Percentiles rank a stretch among this genome's conserved stretches.
Conservation (phyloP, 2,797 vertebrate species). For the Urophycis tenuis region DNA sequence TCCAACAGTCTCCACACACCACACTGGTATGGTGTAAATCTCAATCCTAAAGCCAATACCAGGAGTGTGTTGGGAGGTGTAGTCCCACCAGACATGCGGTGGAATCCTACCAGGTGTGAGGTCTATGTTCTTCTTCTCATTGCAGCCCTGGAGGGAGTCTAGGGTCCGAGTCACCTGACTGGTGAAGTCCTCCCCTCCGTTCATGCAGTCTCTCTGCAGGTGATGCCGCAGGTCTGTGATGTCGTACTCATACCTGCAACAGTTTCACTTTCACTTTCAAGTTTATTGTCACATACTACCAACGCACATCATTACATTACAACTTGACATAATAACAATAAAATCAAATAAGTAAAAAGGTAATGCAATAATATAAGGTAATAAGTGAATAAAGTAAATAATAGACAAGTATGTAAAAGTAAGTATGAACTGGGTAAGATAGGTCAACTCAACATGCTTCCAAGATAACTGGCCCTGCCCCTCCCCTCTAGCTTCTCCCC, state of each 20-base stretch:
- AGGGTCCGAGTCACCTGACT: constrained; percentile 95
- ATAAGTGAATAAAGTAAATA: too few relatives aligned
- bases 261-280: too few relatives aligned
- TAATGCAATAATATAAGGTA: too few relatives aligned
- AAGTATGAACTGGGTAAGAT: too few relatives aligned
- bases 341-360: too few relatives aligned
- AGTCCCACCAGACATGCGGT: not conserved
- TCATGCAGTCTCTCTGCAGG: constrained; percentile 97
- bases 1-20: not conserved
- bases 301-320: too few relatives aligned
- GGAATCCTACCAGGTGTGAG: constrained; percentile 82
- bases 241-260: constrained; percentile 87
- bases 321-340: too few relatives aligned
- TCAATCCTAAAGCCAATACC: too few relatives aligned
- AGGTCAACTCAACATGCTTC: not conserved
- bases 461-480: not conserved
- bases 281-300: too few relatives aligned
- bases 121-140: constrained; percentile 93
- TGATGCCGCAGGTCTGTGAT: constrained; percentile 96
- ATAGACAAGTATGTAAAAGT: too few relatives aligned
- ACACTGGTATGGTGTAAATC: too few relatives aligned
- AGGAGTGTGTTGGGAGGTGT: not conserved
- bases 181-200: constrained; percentile 92
- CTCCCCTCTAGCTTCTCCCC: not conserved
- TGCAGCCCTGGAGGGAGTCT: constrained; percentile 95